Evolutionary conservation across 2,113 vertebrate genomes (phyloP).

Genomic region (Pterocles orientalis): DNA sequence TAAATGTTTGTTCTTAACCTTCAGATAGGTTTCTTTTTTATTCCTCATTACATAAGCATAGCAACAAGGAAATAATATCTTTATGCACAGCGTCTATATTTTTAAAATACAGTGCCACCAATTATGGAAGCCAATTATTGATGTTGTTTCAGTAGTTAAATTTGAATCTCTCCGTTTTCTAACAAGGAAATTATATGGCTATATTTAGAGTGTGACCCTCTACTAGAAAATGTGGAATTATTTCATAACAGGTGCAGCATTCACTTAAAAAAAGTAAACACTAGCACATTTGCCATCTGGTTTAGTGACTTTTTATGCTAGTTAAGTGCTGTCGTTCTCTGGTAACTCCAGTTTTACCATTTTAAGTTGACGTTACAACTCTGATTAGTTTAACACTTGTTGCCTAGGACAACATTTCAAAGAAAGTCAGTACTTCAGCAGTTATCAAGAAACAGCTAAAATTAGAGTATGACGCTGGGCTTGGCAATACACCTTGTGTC

Average conservation of each 20-base stretch:
- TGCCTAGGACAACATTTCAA: not conserved
- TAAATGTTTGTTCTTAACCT: not conserved
- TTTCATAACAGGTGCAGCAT: constrained; percentile 58
- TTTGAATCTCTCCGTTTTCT: not conserved
- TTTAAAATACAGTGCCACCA: not conserved
- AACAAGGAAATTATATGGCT: constrained; percentile 40
- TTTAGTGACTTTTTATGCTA: constrained; percentile 51
- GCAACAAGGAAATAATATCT: not conserved
- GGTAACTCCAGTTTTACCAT: constrained; percentile 41
- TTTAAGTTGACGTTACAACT: constrained; percentile 22
- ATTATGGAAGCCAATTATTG: not conserved
- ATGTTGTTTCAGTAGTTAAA: constrained; percentile 8
- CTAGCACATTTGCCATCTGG: constrained; percentile 60
- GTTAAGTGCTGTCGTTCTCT: constrained; percentile 44
- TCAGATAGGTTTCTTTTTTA: not conserved
- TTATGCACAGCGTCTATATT: not conserved
- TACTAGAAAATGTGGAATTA: constrained; percentile 58
- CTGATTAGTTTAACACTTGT: constrained; percentile 1
- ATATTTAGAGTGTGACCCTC: constrained; percentile 26
- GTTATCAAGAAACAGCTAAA: not conserved
- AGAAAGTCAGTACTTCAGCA: not conserved
- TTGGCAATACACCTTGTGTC: not conserved
- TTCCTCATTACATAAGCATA: not conserved
- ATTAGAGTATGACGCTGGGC: not conserved
- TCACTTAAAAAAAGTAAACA: constrained; percentile 64